Evolutionary conservation across 2,888 invertebrate species (phyloP).

Genomic region (Ectemnius cavifrons): DNA sequence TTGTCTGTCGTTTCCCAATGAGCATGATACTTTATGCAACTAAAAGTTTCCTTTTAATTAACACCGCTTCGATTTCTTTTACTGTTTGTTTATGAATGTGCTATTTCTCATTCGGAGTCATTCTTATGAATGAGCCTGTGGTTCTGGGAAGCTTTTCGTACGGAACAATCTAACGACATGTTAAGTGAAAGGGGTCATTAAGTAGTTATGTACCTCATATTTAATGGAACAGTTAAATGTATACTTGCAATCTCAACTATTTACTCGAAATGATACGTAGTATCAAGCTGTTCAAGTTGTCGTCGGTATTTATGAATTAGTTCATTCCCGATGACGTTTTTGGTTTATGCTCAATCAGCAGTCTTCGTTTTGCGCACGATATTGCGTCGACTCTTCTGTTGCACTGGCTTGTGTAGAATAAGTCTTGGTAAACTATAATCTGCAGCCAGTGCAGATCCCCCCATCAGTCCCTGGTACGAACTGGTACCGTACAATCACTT

Average conservation of each 20-base stretch:
- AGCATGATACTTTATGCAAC: background rate
- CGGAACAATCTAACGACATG: slow-evolving; percentile 17
- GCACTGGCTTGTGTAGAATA: too few relatives aligned
- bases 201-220: background rate
- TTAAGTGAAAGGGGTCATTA: slow-evolving; percentile 13
- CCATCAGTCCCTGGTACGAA: slow-evolving; percentile 4
- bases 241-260: too few relatives aligned
- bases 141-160: background rate
- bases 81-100: background rate
- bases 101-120: slow-evolving; percentile 21
- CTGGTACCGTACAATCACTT: slow-evolving; percentile 1
- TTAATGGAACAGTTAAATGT: background rate
- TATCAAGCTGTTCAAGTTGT: too few relatives aligned
- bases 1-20: background rate
- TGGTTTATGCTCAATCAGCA: background rate
- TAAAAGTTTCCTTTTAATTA: background rate
- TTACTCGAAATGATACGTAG: too few relatives aligned
- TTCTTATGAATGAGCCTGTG: slow-evolving; percentile 24
- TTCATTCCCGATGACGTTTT: background rate
- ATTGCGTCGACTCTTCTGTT: too few relatives aligned
- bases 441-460: background rate
- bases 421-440: too few relatives aligned
- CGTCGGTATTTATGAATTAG: too few relatives aligned
- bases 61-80: background rate
- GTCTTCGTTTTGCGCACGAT: too few relatives aligned